Evolutionary conservation across 64 coral and sea anemone species (phyloP), one percentile per base, ranked within the genome.

Genomic region (Orbicella faveolata): DNA sequence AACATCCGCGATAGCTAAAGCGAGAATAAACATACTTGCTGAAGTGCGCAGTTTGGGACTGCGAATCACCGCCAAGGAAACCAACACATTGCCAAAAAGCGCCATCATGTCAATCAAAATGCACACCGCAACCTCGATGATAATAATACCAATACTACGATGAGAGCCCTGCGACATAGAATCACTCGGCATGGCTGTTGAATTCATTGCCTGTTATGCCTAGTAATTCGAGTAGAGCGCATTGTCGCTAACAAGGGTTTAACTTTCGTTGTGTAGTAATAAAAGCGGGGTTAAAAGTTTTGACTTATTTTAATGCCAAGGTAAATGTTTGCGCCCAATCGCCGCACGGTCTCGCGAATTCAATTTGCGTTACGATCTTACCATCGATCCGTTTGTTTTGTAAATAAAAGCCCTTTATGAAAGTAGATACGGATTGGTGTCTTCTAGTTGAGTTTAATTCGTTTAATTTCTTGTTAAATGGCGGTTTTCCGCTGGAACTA

Each of bases 21-120:
- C 75, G 11, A 79, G 59, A 3, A 89, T 52, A 13, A 79, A 89
- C 75, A 79, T 67, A 14, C 26, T 89, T 12, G 55, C 68, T 36
- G 87, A 79, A 48, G 55, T 89, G 19, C 87, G 87, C 8, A 79
- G 75, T 2, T 67, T 78, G 63, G 75, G 87, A n/a, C 64, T 79
- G 19, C 87, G 87, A 89, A 68, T 36, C 57, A 89, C 77, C 17
- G 75, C 87, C 20, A 89, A 37, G 8, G 76, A 37, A 17, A 89
- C 73, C 30, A 89, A 37, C 37, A 65, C 52, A 23, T 89, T 89
- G 41, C 74, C 87, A 64, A 89, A 64, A 1, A 89, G 4, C 2
- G 75, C 75, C 10, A 89, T 17, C 34, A 78, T 9, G 9, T 13
- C 77, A 44, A 89, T 89, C 10, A 35, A 6, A 16, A 36, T 65